These are phyloP conservation scores for Thalassoma bifasciatum DNA, from an alignment of 2,113 vertebrate genomes.

Conservation along the genomic window DNA sequence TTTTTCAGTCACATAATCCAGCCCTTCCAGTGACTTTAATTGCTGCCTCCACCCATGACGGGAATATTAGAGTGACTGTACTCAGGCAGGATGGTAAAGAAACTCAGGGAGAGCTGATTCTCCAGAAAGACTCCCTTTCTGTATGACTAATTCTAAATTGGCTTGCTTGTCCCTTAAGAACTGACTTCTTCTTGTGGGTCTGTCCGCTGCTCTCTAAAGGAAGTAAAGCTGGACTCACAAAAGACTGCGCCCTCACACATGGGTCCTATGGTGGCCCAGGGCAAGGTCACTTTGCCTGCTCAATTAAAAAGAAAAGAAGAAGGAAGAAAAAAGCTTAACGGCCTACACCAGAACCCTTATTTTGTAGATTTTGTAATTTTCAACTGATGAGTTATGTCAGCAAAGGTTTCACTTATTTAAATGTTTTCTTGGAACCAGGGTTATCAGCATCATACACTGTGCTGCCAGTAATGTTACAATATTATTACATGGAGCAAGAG, in stretches of 20 bases:
- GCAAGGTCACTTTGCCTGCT: neutral
- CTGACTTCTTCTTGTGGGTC: neutral
- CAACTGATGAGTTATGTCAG: neutral
- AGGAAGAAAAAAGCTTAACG: neutral
- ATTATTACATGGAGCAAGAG: too few relatives aligned
- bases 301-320: neutral
- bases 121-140: constrained; percentile 25
- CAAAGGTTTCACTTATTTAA: neutral
- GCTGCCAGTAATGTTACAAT: neutral
- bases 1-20: constrained; percentile 24
- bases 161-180: constrained; percentile 3
- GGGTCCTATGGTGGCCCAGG: neutral
- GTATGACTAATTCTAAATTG: constrained; percentile 11
- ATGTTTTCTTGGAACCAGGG: neutral
- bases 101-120: constrained; percentile 2
- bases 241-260: neutral
- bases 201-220: neutral
- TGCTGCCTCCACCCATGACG: neutral
- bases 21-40: neutral
- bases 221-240: neutral
- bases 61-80: constrained; percentile 2
- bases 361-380: neutral
- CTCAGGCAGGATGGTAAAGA: neutral
- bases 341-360: neutral
- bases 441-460: neutral